These are phyloP conservation scores for Strigops habroptila DNA, from an alignment of 2,113 vertebrate genomes.

Conservation along the genomic window DNA sequence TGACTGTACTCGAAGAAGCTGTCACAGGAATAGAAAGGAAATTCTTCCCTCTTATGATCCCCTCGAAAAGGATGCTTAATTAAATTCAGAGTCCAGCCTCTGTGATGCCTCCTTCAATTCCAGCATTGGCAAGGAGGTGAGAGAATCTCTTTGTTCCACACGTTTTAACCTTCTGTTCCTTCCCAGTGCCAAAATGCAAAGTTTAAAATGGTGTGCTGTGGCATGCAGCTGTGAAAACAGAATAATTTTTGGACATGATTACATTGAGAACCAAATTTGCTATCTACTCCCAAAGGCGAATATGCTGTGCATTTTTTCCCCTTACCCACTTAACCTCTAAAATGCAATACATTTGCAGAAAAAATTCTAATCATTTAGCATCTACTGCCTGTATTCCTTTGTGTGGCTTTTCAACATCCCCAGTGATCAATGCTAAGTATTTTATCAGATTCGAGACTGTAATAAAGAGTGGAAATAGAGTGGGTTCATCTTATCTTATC, in stretches of 20 bases:
- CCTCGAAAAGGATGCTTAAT: constrained; percentile 15
- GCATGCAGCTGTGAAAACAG: constrained; percentile 61
- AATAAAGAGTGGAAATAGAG: constrained; percentile 42
- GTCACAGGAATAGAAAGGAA: neutral
- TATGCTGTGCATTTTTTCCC: constrained; percentile 39
- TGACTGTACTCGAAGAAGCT: neutral
- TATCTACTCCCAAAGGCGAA: constrained; percentile 51
- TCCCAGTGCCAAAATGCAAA: constrained; percentile 14
- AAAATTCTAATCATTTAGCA: constrained; percentile 44
- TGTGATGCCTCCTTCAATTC: constrained; percentile 11
- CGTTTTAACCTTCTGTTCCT: constrained; percentile 4
- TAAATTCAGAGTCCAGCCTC: neutral
- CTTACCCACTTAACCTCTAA: constrained; percentile 53
- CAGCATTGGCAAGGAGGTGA: neutral
- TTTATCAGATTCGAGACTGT: constrained; percentile 40
- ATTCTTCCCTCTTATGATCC: neutral
- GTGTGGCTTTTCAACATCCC: constrained; percentile 36
- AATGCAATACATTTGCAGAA: constrained; percentile 55
- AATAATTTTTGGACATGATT: constrained; percentile 31
- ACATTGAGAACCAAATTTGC: constrained; percentile 48
- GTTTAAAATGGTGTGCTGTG: constrained; percentile 31
- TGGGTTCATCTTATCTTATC: constrained; percentile 36
- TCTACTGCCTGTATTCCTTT: constrained; percentile 31
- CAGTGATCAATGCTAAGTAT: constrained; percentile 47
- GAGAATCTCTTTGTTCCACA: constrained; percentile 26